Conservation (phyloP, 2,113 vertebrate genomes). For the Micronycteris hirsuta region DNA sequence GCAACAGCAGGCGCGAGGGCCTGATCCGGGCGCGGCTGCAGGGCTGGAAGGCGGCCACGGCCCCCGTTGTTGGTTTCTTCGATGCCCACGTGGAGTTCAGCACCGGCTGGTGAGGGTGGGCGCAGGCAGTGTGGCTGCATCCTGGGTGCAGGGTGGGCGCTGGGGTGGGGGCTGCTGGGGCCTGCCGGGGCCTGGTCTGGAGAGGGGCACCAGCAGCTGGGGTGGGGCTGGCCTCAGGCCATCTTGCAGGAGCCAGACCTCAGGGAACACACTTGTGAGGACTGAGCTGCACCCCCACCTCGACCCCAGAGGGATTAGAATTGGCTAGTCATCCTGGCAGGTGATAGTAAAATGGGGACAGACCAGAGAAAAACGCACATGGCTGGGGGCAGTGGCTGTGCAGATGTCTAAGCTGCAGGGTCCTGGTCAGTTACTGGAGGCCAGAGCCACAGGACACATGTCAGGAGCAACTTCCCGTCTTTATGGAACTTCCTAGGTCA, state of each 20-base stretch:
- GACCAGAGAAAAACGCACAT: neutral
- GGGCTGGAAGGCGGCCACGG: conserved; percentile 95
- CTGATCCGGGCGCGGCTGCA: conserved; percentile 96
- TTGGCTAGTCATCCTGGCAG: neutral
- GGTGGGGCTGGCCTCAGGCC: neutral
- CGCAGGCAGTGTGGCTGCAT: accelerated
- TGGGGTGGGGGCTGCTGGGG: neutral
- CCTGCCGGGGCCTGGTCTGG: neutral
- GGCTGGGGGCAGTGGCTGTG: neutral
- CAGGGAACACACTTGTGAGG: accelerated
- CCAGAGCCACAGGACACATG: too few species aligned
- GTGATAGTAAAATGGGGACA: neutral
- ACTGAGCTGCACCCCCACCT: neutral
- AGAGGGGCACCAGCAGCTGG: too few species aligned
- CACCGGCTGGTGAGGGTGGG: conserved; percentile 89
- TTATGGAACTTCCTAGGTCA: neutral
- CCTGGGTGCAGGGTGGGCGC: too few species aligned
- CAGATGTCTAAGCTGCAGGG: accelerated
- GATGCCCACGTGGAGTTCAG: conserved; percentile 99
- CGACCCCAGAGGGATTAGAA: neutral
- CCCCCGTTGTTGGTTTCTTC: conserved; percentile 94
- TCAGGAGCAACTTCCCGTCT: neutral
- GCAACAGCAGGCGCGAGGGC: conserved; percentile 93
- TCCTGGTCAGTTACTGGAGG: neutral
- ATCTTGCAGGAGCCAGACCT: neutral